phyloP scores from a whole-genome alignment of 1,140 invertebrate species.

The Zaprionus nigranus region DNA sequence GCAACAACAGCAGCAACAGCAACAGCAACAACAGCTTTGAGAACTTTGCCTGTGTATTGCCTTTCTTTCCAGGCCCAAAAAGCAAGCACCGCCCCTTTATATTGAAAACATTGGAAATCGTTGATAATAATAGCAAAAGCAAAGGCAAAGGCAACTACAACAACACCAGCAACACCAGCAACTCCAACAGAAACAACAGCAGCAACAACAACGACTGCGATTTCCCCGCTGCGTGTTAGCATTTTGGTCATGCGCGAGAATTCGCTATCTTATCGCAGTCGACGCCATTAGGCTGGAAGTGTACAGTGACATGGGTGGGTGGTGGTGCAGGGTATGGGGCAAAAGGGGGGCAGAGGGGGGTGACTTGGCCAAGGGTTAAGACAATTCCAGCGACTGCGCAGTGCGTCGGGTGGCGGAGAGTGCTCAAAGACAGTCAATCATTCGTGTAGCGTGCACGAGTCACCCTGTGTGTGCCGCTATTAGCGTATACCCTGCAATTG shows the following conservation, averaged over 20 bases:
- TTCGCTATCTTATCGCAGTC: constrained; percentile 70
- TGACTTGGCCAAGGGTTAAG: constrained; percentile 65
- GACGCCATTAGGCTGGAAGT: constrained; percentile 71
- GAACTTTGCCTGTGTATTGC: constrained; percentile 24
- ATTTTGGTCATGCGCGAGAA: constrained; percentile 65
- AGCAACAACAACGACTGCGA: constrained; percentile 5
- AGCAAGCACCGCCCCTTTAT: constrained; percentile 77
- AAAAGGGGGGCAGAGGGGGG: not conserved
- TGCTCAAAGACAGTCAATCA: constrained; percentile 37
- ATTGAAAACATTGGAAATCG: constrained; percentile 82
- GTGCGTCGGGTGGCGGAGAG: constrained; percentile 10
- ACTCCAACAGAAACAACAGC: constrained; percentile 32
- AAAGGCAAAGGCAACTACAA: constrained; percentile 27
- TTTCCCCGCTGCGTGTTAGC: constrained; percentile 27
- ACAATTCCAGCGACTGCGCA: constrained; percentile 70
- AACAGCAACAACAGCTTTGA: no score
- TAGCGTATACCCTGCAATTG: constrained; percentile 22
- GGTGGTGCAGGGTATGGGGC: no score
- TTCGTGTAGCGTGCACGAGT: constrained; percentile 19
- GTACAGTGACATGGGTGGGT: not conserved
- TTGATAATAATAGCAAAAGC: constrained; percentile 54
- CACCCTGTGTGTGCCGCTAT: constrained; percentile 54
- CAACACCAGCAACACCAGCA: not conserved
- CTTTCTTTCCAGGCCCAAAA: constrained; percentile 49
- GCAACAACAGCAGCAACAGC: constrained; percentile 26